Base-by-base conservation (phyloP, 1,140 invertebrate genomes). In the Portunus trituberculatus region DNA sequence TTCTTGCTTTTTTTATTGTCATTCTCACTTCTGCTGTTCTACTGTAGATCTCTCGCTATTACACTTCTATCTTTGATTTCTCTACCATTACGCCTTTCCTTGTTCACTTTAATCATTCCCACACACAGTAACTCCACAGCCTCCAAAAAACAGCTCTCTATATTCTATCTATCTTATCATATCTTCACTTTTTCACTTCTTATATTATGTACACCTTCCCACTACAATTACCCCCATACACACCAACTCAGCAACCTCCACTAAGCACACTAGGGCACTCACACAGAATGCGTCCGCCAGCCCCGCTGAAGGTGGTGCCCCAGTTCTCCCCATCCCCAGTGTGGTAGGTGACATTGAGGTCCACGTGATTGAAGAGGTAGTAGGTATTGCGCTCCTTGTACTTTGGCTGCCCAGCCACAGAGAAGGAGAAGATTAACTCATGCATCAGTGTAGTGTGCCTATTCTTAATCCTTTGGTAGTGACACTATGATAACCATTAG, bases 341-440 rank as follows among this genome's bases (percentile, higher is more conserved):
- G 97, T 99, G 99, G 97, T 99, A 99, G 20, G 98, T 98, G 84
- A 99, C 98, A 91, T 97, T 98, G 94, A 99, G 97, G 97, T 99
- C 99, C 16, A 99, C 98, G 97, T 99, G 99, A 97, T 99, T 99
- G 97, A 99, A 99, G 29, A 99, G 97, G 97, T 99, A 99, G 97
- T 98, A 99, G 0, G 98, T 98, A 96, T 98, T 98, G 0, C 97
- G 97, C 96, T 97, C 97, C 95, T 97, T 97, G 96, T 97, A 98
- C 0, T 96, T 94, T 45, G 92, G 83, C 95, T 95, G 91, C 16
- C 20, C 6, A 76, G 25, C 67, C 67, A 76, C 20, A 20, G 67
- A n/a, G 67, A 76, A 76, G 20, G 39, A 6, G 39, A 39, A 39
- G 39, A 6, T 39, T 39, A 39, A 6, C 39, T 39, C 39, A 2